Conservation (phyloP, 2,113 vertebrate species). For the Myiozetetes cayanensis region DNA sequence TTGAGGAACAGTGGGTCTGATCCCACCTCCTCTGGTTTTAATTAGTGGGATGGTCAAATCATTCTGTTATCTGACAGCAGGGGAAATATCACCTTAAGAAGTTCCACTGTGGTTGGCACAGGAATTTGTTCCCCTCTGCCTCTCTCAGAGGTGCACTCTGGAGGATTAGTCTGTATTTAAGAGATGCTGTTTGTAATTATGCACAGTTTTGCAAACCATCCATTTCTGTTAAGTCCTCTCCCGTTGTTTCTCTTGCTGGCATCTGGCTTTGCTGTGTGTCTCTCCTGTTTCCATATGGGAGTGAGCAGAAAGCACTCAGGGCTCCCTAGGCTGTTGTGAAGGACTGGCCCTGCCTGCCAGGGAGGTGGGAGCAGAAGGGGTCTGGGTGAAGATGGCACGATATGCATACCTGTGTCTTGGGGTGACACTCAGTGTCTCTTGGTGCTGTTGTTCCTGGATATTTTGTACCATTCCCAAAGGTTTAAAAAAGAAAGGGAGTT, state of each 20-base stretch:
- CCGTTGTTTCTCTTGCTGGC: neutral
- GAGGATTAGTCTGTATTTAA: neutral
- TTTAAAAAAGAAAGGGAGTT: too few relatives aligned
- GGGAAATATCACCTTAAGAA: neutral
- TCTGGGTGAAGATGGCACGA: neutral
- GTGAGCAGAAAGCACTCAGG: accelerated
- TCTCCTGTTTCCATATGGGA: neutral
- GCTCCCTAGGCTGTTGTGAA: neutral
- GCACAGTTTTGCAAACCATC: neutral
- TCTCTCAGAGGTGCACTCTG: neutral
- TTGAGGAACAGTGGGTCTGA: neutral
- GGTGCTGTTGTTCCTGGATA: neutral
- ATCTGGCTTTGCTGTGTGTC: neutral
- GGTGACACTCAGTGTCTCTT: neutral
- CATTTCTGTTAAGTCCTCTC: neutral
- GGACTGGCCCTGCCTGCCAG: neutral
- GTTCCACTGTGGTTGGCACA: neutral
- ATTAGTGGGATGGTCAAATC: neutral
- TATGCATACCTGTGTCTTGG: neutral
- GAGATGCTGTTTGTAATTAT: neutral
- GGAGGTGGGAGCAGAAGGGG: neutral
- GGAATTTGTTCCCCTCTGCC: neutral
- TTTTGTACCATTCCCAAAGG: neutral
- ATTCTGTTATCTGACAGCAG: neutral
- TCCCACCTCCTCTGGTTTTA: neutral